Evolutionary conservation across 2,797 vertebrate genomes (phyloP).

Genomic region (Valencia hispanica): DNA sequence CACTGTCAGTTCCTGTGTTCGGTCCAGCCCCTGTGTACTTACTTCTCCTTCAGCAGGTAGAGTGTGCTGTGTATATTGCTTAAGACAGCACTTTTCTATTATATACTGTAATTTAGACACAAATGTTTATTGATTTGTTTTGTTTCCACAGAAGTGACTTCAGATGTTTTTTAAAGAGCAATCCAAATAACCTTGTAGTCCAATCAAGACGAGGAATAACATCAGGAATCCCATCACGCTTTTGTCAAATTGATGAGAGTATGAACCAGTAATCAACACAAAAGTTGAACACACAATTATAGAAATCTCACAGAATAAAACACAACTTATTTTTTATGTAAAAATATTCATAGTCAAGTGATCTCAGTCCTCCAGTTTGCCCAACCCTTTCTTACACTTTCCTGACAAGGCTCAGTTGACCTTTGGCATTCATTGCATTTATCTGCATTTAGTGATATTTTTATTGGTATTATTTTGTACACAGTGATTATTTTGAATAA

Average conservation of each 20-base stretch:
- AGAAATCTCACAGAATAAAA: neutral
- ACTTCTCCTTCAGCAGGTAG: constrained; percentile 56
- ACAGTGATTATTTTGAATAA: too few relatives aligned
- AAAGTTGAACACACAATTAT: neutral
- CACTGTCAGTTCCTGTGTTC: constrained; percentile 68
- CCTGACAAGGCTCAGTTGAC: too few relatives aligned
- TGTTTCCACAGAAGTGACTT: constrained; percentile 32
- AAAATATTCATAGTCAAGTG: too few relatives aligned
- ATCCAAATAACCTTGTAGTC: constrained; percentile 19
- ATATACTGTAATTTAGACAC: too few relatives aligned
- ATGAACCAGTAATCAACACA: constrained; percentile 1
- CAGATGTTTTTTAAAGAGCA: constrained; percentile 55
- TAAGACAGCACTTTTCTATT: too few relatives aligned
- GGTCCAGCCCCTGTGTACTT: constrained; percentile 62
- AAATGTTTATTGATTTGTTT: fast-evolving
- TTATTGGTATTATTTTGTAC: too few relatives aligned
- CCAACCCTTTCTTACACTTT: too few relatives aligned
- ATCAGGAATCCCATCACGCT: constrained; percentile 61
- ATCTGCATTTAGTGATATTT: too few relatives aligned
- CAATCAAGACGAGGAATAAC: neutral
- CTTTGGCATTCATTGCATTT: too few relatives aligned
- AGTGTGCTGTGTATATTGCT: neutral
- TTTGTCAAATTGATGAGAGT: constrained; percentile 54
- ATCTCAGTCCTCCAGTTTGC: too few relatives aligned
- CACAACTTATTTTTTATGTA: too few relatives aligned